phyloP scores from a whole-genome alignment of 2,113 vertebrate species.

The Periophthalmus modestus region DNA sequence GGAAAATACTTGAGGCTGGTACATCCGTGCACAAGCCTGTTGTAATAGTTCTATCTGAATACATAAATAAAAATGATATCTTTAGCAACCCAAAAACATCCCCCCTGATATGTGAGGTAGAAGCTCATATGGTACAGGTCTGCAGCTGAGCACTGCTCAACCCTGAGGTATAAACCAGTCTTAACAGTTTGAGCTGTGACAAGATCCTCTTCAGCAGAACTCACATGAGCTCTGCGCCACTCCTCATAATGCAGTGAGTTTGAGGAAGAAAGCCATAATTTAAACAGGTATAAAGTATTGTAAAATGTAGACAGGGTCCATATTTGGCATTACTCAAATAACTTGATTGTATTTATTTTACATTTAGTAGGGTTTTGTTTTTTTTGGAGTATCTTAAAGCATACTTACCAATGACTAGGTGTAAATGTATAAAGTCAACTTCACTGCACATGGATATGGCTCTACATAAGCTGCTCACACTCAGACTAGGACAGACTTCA shows the following conservation, averaged over 20 bases:
- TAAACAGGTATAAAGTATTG: not conserved
- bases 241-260: not conserved
- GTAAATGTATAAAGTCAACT: not conserved
- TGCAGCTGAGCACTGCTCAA: not conserved
- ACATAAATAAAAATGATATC: not conserved
- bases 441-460: not conserved
- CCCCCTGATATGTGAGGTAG: not conserved
- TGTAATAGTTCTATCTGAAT: too few species aligned
- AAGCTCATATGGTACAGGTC: not conserved
- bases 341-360: not conserved
- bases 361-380: not conserved
- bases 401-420: not conserved
- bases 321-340: not conserved
- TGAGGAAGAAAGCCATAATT: conserved; percentile 3
- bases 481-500: not conserved
- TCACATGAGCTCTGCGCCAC: not conserved
- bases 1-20: not conserved
- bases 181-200: not conserved
- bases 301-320: not conserved
- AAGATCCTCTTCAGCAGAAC: not conserved
- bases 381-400: not conserved
- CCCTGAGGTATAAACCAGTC: not conserved
- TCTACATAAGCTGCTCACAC: not conserved
- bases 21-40: not conserved
- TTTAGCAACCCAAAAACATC: not conserved